phyloP scores from a whole-genome alignment of 2,888 invertebrate genomes.

The Sinodicranocentrus sp. region DNA sequence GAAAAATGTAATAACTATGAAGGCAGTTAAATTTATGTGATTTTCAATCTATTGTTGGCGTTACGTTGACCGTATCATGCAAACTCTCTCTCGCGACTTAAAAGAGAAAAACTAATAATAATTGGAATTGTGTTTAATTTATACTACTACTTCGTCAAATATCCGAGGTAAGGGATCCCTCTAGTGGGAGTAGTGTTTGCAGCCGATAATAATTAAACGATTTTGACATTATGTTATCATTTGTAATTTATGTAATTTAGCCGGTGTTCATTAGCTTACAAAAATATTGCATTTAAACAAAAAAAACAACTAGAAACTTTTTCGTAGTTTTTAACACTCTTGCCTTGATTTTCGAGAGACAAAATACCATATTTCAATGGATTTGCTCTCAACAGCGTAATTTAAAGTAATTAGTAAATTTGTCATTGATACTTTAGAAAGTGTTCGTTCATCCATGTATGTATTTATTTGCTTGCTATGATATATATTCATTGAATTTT shows the following conservation, averaged over 20 bases:
- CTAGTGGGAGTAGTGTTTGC: neutral
- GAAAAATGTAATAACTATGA: slow-evolving; percentile 31
- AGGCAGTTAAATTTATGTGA: slow-evolving; percentile 51
- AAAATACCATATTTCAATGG: slow-evolving; percentile 34
- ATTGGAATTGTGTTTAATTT: slow-evolving; percentile 8
- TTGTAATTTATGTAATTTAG: slow-evolving; percentile 40
- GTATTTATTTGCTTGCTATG: slow-evolving; percentile 62
- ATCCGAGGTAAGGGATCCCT: too few species aligned
- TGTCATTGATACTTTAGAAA: too few species aligned
- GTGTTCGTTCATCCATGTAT: slow-evolving; percentile 26
- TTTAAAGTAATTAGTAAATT: slow-evolving; percentile 36
- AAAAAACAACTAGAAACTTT: slow-evolving; percentile 17
- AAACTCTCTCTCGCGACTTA: slow-evolving; percentile 53
- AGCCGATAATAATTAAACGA: neutral
- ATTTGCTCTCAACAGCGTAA: slow-evolving; percentile 47
- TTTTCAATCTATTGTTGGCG: slow-evolving; percentile 63
- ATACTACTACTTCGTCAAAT: too few species aligned
- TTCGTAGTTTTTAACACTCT: slow-evolving; percentile 49
- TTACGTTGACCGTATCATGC: slow-evolving; percentile 66
- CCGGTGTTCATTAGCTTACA: slow-evolving; percentile 65
- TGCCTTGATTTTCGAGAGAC: slow-evolving; percentile 52
- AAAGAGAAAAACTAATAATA: slow-evolving; percentile 3
- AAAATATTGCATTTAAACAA: slow-evolving; percentile 37
- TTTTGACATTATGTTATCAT: slow-evolving; percentile 10
- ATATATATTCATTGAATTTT: slow-evolving; percentile 45